Conservation (phyloP, 2,113 vertebrate genomes). For the Steatornis caripensis region DNA sequence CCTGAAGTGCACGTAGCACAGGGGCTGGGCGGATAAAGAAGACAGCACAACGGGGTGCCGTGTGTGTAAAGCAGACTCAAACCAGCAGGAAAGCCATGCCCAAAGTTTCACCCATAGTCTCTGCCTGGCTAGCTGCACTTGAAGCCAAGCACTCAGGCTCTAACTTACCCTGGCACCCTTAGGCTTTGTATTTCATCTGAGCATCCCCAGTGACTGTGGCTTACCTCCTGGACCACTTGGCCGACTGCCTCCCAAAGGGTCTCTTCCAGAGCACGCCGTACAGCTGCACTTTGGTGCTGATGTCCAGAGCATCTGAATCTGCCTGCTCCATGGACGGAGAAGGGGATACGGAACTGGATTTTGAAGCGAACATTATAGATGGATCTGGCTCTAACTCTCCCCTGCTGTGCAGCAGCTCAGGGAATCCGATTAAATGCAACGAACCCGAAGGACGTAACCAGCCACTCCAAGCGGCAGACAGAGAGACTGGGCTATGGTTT, state of each 20-base stretch:
- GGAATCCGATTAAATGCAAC: constrained; percentile 53
- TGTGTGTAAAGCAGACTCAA: fast-evolving
- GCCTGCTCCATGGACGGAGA: constrained; percentile 91
- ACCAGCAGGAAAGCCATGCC: background rate
- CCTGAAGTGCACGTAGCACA: background rate
- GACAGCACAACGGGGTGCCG: background rate
- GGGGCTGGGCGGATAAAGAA: background rate
- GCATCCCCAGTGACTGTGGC: background rate
- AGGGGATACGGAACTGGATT: constrained; percentile 76
- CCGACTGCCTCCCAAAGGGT: constrained; percentile 89
- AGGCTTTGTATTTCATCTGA: background rate
- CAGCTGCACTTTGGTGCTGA: constrained; percentile 97
- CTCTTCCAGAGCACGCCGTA: constrained; percentile 96
- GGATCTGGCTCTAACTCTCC: background rate
- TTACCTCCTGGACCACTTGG: constrained; percentile 97
- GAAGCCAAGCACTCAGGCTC: background rate
- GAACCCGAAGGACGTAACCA: constrained; percentile 36
- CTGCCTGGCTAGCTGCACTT: background rate
- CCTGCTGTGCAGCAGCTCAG: background rate
- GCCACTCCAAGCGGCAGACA: background rate
- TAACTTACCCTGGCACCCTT: background rate
- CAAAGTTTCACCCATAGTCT: background rate
- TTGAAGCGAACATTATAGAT: constrained; percentile 78
- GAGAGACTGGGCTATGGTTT: constrained; percentile 32
- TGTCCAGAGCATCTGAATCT: constrained; percentile 86